Percentiles rank a stretch among this genome's conserved stretches.
These are phyloP conservation scores for Apodemia mormo DNA, from an alignment of 2,888 invertebrate species.

Conservation along the genomic window DNA sequence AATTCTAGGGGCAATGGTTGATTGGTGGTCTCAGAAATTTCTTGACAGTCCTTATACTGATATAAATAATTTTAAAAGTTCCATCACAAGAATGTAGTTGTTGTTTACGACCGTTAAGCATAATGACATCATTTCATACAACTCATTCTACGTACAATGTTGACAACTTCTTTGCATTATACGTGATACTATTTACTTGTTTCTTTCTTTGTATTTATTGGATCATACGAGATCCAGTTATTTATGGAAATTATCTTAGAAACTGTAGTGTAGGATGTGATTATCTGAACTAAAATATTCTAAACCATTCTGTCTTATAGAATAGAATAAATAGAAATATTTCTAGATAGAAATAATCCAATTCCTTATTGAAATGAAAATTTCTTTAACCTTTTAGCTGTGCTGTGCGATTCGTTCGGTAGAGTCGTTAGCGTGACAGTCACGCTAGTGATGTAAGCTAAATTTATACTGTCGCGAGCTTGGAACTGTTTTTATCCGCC, in stretches of 20 bases:
- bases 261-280: not conserved
- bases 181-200: constrained; percentile 7
- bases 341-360: no score
- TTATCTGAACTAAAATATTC: no score
- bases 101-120: constrained; percentile 13
- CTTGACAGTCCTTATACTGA: not conserved
- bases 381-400: no score
- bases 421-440: no score
- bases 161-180: not conserved
- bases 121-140: constrained; percentile 18
- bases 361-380: no score
- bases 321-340: no score
- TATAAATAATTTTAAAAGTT: constrained; percentile 10
- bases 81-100: constrained; percentile 15
- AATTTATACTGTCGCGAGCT: no score
- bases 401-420: no score
- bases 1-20: not conserved
- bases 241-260: not conserved
- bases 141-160: constrained; percentile 12
- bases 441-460: no score
- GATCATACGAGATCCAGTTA: not conserved
- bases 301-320: no score
- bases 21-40: not conserved
- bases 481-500: no score
- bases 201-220: constrained; percentile 5